Evolutionary conservation across 2,797 vertebrate species (phyloP).

Genomic region (Lophius americanus): DNA sequence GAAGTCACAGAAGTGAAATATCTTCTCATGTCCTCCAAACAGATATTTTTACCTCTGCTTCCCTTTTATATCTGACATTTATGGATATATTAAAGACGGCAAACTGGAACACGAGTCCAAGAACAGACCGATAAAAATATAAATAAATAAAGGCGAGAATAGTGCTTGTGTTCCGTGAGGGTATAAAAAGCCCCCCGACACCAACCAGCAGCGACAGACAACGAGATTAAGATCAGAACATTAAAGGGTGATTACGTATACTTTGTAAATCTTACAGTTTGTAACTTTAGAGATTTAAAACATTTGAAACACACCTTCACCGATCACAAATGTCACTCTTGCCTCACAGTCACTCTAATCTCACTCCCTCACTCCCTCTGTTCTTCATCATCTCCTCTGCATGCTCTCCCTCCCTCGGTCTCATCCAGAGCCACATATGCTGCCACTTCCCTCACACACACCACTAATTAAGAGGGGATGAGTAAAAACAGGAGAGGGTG

Average conservation of each 20-base stretch:
- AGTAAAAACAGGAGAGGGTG: constrained; percentile 35
- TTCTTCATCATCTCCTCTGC: constrained; percentile 6
- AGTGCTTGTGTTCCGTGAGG: constrained; percentile 26
- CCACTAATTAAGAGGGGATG: constrained; percentile 58
- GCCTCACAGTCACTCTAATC: too few relatives aligned
- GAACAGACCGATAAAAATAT: constrained; percentile 12
- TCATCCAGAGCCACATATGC: constrained; percentile 59
- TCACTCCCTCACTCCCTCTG: constrained; percentile 4
- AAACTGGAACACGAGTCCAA: constrained; percentile 48
- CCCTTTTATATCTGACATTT: constrained; percentile 65
- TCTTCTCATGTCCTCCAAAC: constrained; percentile 39
- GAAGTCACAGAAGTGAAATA: constrained; percentile 63
- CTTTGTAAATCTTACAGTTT: too few relatives aligned
- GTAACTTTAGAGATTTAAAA: too few relatives aligned
- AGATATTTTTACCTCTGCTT: constrained; percentile 63
- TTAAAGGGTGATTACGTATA: too few relatives aligned
- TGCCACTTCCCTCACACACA: constrained; percentile 48
- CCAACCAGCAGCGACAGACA: too few relatives aligned
- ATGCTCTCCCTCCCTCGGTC: constrained; percentile 21
- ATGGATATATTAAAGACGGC: constrained; percentile 55
- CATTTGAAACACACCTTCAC: too few relatives aligned
- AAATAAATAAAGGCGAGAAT: constrained; percentile 2
- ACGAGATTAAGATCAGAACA: too few relatives aligned
- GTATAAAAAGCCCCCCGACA: constrained; percentile 6
- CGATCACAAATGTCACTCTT: neutral